Evolutionary conservation across 2,797 vertebrate genomes (phyloP).

Genomic region (Muscicapa striata): DNA sequence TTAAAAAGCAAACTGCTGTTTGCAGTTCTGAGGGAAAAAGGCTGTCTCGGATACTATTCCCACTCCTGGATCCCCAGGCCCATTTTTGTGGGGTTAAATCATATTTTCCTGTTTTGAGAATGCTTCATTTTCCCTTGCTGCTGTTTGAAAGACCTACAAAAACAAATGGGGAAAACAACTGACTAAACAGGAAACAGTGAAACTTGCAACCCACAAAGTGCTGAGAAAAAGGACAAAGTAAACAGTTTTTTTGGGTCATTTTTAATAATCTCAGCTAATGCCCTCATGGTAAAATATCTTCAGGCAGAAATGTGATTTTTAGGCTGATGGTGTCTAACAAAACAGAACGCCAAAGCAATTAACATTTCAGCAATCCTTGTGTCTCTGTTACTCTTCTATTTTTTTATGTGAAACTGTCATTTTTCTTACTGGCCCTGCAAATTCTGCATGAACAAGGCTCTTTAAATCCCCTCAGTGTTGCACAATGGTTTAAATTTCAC

Average conservation of each 20-base stretch:
- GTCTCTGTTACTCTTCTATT: conserved; percentile 36
- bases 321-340: neutral
- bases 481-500: conserved; percentile 70
- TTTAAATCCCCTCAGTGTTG: conserved; percentile 44
- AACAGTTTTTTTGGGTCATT: neutral
- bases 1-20: neutral
- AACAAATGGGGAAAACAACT: conserved; percentile 68
- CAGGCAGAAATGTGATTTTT: conserved; percentile 26
- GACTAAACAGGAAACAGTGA: conserved; percentile 68
- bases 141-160: conserved; percentile 55
- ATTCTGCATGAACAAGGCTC: conserved; percentile 36
- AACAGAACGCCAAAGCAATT: conserved; percentile 44
- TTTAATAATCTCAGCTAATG: conserved; percentile 25
- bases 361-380: conserved; percentile 49
- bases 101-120: conserved; percentile 69
- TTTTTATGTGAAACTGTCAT: conserved; percentile 55
- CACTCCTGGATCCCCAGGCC: conserved; percentile 41
- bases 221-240: conserved; percentile 61
- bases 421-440: conserved; percentile 58
- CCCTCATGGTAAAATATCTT: neutral
- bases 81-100: conserved; percentile 71
- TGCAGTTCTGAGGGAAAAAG: neutral
- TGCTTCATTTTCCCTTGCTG: conserved; percentile 54
- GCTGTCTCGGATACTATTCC: neutral
- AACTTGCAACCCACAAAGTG: conserved; percentile 48